Base-by-base conservation (phyloP, 1,140 invertebrate species). In the Cyclargus thomasi region DNA sequence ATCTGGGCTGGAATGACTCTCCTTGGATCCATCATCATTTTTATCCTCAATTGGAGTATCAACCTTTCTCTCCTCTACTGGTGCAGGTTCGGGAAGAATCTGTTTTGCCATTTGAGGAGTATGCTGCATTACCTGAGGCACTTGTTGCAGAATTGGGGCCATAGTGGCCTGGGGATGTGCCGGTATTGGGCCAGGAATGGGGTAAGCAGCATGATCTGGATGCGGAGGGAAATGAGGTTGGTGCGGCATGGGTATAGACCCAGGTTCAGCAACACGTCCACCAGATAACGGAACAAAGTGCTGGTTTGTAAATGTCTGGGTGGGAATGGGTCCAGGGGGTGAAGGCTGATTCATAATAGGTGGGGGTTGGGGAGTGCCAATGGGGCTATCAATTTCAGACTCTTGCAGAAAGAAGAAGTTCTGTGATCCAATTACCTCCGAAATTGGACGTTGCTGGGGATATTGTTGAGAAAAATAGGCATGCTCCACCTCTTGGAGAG, bases 261-360 rank as follows among this genome's bases (percentile, higher is more conserved):
- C 82, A 20, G 79, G 74, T 20, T 89, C 85, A 1, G 84, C 80
- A 7, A 81, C 78, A 2, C 79, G 80, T 0, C 69, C 74, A 1
- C 77, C 81, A 0, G 85, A 80, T 20, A 84, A 62, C 69, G 77
- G 85, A 29, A 92, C 89, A 74, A 93, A 96, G 69, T 93, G 94
- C 75, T 95, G 95, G 87, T 96, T 96, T 29, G 95, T 96, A 75
- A 95, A 96, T 23, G 95, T 96, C 82, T 95, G 94, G 6, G 94
- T 93, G 10, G 94, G 94, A 76, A 96, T 95, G 21, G 93, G 92
- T 62, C 88, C 91, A 17, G 92, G 92, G 2, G 92, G 91, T 8
- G 92, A 84, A 10, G 90, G 81, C 75, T 92, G 92, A 85, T 92
- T 92, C 73, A 82, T 71, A 23, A 87, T 80, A 5, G 75, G 75